Evolutionary conservation across 2,113 vertebrate genomes (phyloP).

Genomic region (Sminthopsis crassicaudata): DNA sequence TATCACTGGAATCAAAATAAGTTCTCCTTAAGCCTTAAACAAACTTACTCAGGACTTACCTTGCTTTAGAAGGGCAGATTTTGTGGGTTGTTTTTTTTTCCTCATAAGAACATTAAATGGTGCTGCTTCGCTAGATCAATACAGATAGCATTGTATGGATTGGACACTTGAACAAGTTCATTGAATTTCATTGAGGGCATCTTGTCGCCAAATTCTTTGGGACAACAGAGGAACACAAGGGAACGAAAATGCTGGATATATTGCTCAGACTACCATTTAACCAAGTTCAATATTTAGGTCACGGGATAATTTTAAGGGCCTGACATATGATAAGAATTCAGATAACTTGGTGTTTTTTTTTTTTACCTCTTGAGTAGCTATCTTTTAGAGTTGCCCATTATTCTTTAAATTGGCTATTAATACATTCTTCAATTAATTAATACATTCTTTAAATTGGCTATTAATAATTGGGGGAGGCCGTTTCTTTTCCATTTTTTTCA

Average conservation of each 20-base stretch:
- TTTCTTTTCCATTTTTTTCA: neutral
- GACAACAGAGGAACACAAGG: neutral
- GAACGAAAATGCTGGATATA: neutral
- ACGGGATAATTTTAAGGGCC: neutral
- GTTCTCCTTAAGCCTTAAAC: neutral
- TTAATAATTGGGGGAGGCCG: neutral
- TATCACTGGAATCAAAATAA: neutral
- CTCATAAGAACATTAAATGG: neutral
- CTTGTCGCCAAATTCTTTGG: neutral
- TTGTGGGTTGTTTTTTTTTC: neutral
- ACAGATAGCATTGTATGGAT: neutral
- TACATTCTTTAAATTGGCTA: neutral
- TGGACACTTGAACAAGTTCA: neutral
- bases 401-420: neutral
- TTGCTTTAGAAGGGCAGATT: neutral
- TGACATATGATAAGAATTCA: neutral
- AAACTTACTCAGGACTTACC: neutral
- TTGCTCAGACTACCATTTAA: neutral
- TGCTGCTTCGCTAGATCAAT: neutral
- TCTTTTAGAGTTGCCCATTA: neutral
- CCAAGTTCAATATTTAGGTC: neutral
- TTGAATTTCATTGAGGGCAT: neutral
- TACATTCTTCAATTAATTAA: no score
- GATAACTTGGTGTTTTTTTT: neutral
- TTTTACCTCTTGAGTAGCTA: neutral